Evolutionary conservation across 2,113 vertebrate genomes (phyloP), one percentile per base, ranked within the genome.

Genomic region (Amblyopsis rosae): DNA sequence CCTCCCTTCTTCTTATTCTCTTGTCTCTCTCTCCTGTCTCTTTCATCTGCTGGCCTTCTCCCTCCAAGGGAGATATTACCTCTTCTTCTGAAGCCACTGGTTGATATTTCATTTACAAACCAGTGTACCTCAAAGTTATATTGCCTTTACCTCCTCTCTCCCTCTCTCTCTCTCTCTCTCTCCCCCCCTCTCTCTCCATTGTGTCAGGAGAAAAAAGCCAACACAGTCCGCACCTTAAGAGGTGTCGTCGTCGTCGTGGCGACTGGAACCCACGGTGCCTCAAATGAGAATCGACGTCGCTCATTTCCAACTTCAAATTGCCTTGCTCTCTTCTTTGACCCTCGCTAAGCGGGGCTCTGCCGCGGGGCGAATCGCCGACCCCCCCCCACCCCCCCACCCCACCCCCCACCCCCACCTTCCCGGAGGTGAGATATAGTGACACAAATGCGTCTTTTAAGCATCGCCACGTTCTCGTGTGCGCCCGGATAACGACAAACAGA

Each of bases 301-400:
- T 93, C 92, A 92, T 93, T 92, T 92, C 87, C 90, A 90, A 87
- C 86, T 88, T 90, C 87, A 92, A 91, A 93, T 93, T 93, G 91
- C 92, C 88, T 92, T 86, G 84, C 89, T 91, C 91, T 91, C 90
- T 89, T 90, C 85, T 82, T 75, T 92, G 92, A 93, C 93, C 92
- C 84, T 72, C 82, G 84, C 84, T 88, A 86, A 91, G 89, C 89
- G 86, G 90, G 35, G 35, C 49, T 85, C 75, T 76, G 77, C 76
- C 67, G 79, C 61, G 61, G 61, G 80, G 26, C 26, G 26, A 26
- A 26, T 26, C 26, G 26, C 26, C 26, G 2, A 26, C 26, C 26
- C 26, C 26, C 26, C 26, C 26, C 2, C n/a, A n/a, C n/a, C 19
- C 19, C 19, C 19, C 19, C 19, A 19, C 19, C n/a, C n/a, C 1